phyloP scores from a whole-genome alignment of 1,140 invertebrate genomes.

The Psilanteris sp. region DNA sequence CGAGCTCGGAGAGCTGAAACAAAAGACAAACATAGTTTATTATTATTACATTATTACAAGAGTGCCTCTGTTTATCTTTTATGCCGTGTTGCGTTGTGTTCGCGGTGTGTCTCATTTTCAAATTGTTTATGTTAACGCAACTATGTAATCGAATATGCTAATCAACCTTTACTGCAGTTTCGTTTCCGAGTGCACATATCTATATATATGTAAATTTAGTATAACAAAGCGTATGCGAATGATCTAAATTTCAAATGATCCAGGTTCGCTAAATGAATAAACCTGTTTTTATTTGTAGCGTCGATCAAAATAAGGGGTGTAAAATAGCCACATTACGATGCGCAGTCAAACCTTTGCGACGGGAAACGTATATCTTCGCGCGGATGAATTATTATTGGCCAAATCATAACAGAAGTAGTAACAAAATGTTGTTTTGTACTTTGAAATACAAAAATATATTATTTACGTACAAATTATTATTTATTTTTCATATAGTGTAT shows the following conservation, averaged over 20 bases:
- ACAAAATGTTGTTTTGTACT: no score
- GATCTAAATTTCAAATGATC: conserved; percentile 50
- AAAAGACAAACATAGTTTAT: conserved; percentile 77
- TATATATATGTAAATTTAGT: conserved; percentile 29
- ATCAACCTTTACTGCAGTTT: conserved; percentile 30
- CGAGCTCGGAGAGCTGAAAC: conserved; percentile 94
- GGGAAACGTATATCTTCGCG: no score
- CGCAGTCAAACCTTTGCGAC: no score
- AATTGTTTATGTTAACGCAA: conserved; percentile 62
- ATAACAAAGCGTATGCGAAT: conserved; percentile 23
- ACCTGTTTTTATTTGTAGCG: conserved; percentile 35
- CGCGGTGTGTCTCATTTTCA: conserved; percentile 42
- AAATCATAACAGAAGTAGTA: no score
- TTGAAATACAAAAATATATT: no score
- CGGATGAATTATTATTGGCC: no score
- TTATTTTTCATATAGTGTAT: no score
- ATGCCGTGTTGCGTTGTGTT: conserved; percentile 16
- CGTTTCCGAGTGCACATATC: neutral
- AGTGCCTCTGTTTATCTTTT: conserved; percentile 52
- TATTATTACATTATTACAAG: conserved; percentile 61
- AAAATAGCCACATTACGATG: conserved; percentile 19
- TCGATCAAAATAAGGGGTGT: conserved; percentile 23
- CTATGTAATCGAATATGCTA: conserved; percentile 59
- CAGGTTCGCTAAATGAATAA: neutral
- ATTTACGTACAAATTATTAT: no score